Base-by-base conservation (phyloP, 2,888 invertebrate species). In the Synergus laeviventris region DNA sequence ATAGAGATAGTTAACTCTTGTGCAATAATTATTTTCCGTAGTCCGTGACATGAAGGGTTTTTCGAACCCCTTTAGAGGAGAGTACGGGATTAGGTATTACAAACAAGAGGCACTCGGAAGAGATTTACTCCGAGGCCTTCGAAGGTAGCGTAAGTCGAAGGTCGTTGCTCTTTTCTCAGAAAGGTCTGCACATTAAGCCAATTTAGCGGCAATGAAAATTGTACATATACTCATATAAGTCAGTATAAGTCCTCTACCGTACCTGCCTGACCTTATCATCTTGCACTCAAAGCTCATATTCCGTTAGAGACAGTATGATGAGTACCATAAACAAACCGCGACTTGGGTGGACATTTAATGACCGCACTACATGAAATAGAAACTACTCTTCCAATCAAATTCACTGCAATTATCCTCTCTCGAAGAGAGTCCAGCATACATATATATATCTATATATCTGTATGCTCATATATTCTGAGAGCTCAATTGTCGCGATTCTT, bases 1-100 rank as follows among this genome's bases (percentile, higher is more conserved):
- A 84, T 81, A 82, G 83, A 80, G 86, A 84, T 87, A 85, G 87
- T 86, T 87, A 86, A 83, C 83, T 86, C 83, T 84, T 87, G 87
- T 86, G 87, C 86, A 88, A 90, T 89, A 89, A 90, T 90, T 90
- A 89, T 88, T 89, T 87, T 87, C 86, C 84, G 81, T 81, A 83
- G 84, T 83, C 84, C 75, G 78, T 78, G 77, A 64, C 76, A 74
- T 81, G 83, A 81, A 78, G 81, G 84, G 84, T 86, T 70, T 79
- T 76, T 77, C 85, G 84, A 84, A 84, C 80, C 82, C 82, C 78
- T 81, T 76, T 74, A 62, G 76, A 81, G 80, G 83, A 81, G 79
- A 82, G 78, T 83, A 86, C 86, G 87, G 87, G 86, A 88, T 85
- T 84, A 80, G 81, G 83, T 85, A 87, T 88, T 87, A 87, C 81